These are phyloP conservation scores for Amblyjoppa fuscipennis DNA, from an alignment of 2,888 invertebrate genomes.

Conservation along the genomic window DNA sequence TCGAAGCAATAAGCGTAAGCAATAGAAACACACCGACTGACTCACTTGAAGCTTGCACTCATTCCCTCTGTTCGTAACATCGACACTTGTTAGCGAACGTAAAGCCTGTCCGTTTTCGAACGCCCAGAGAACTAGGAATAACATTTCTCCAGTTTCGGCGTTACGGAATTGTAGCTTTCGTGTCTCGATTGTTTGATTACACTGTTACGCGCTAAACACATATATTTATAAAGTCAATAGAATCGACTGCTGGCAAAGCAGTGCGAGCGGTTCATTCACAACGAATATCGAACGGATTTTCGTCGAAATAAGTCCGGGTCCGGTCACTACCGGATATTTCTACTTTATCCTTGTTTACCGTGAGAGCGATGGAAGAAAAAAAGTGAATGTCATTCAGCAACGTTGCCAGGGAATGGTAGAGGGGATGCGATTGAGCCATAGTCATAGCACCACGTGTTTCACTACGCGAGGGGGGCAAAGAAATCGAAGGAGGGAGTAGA, in stretches of 20 bases:
- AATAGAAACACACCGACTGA: too few species aligned
- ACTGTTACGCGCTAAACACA: not conserved
- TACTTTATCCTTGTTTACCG: not conserved
- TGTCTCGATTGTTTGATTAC: not conserved
- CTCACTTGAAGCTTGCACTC: too few species aligned
- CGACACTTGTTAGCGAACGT: too few species aligned
- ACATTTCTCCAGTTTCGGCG: too few species aligned
- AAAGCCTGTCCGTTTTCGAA: too few species aligned
- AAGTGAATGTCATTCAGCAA: slow-evolving; percentile 17
- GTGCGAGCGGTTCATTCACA: not conserved
- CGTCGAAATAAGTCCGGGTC: not conserved
- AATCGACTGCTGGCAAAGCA: slow-evolving; percentile 23
- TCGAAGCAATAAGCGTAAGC: too few species aligned
- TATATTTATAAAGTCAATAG: not conserved
- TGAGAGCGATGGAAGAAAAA: not conserved
- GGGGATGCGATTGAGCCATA: slow-evolving; percentile 22
- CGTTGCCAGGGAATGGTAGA: slow-evolving; percentile 7
- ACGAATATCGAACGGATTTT: not conserved
- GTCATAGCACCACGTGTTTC: slow-evolving; percentile 10
- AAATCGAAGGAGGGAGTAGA: slow-evolving; percentile 3
- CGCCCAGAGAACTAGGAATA: too few species aligned
- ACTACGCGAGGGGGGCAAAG: slow-evolving; percentile 1
- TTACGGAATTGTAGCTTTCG: not conserved
- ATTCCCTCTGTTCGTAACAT: too few species aligned
- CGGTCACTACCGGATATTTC: slow-evolving; percentile 6